Base-by-base conservation (phyloP, 2,888 invertebrate species). In the Sialis fuliginosa region DNA sequence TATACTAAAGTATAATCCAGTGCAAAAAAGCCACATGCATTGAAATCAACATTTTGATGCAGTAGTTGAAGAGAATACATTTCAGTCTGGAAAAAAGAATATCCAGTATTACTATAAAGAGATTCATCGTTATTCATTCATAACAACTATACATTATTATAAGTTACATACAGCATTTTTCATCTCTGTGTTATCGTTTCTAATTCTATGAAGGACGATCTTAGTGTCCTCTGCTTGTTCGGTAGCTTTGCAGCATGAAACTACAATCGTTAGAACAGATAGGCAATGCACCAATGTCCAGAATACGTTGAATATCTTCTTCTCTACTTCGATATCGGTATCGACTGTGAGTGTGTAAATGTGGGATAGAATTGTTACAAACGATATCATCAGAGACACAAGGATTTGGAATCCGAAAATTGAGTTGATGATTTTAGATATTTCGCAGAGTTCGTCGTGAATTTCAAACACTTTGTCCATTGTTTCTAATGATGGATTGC, bases 31-130 rank as follows among this genome's bases (percentile, higher is more conserved):
- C 56, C 55, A 42, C 54, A 53, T 4, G 56, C 56, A 4, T 53
- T 53, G 46, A 55, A 57, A 7, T 50, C 48, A 9, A 54, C 46
- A 43, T 53, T 48, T 46, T 55, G 54, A 37, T 57, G 57, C 9
- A 55, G 47, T 31, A 57, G 48, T 54, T 56, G 55, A 33, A 56
- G 44, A 1, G 57, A 57, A 45, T 55, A 55, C 44, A 51, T 52
- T 44, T 53, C 51, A 8, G 55, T 50, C 57, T 57, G 49, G 22
- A 55, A 55, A 41, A 33, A 37, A 41, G 45, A 45, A 42, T 34
- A 34, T 9, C 6, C n/a, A 10, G 1, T 10, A 35, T 10, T 7
- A 12, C 12, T 7, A 7, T n/a, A 3, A 35, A 35, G 9, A 34
- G 34, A 7, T 8, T 9, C n/a, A 2, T 3, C n/a, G 4, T 8